These are phyloP conservation scores for Hirudinaria manillensis DNA, from an alignment of 2,888 invertebrate species.

Conservation along the genomic window DNA sequence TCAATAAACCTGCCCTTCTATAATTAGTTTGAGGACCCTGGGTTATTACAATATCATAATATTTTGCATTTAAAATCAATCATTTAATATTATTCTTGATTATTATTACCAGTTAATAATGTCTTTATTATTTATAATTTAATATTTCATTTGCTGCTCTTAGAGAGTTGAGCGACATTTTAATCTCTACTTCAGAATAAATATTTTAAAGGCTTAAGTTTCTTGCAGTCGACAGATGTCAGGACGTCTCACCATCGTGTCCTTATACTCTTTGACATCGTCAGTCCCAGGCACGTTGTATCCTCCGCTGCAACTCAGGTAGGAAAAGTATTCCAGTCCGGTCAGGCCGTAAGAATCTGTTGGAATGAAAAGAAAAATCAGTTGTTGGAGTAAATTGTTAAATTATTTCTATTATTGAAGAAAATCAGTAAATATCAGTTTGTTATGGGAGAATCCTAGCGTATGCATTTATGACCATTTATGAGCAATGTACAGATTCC, in stretches of 20 bases:
- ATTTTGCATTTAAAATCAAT: neutral
- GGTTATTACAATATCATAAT: too few species aligned
- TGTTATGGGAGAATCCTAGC: neutral
- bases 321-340: constrained; percentile 61
- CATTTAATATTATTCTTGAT: too few species aligned
- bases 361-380: constrained; percentile 8
- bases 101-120: too few species aligned
- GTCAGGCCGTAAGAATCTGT: constrained; percentile 61
- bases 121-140: neutral
- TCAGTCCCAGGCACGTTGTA: constrained; percentile 64
- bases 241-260: constrained; percentile 58
- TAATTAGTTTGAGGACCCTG: too few species aligned
- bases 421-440: neutral
- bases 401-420: neutral
- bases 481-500: too few species aligned
- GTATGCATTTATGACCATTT: too few species aligned
- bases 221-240: neutral
- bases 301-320: constrained; percentile 61
- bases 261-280: constrained; percentile 63
- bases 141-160: neutral
- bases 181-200: neutral
- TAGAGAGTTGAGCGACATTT: neutral
- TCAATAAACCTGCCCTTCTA: too few species aligned
- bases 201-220: neutral
- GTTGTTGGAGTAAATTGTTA: neutral